Conservation (phyloP, 2,113 vertebrate species). For the Nothocercus nigrocapillus region DNA sequence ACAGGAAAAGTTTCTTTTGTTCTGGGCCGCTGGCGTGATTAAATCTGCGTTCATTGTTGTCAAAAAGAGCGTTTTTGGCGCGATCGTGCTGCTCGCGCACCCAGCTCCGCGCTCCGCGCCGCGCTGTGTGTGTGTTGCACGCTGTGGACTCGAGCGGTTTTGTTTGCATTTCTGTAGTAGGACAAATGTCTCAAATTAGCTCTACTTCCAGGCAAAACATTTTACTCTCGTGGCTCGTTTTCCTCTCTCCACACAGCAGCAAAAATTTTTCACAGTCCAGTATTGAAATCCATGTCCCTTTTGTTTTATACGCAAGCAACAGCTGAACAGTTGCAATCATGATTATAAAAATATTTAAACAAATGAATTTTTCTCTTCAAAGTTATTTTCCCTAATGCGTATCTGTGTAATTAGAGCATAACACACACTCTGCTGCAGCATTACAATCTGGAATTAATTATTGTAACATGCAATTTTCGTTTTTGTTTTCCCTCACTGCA, state of each 20-base stretch:
- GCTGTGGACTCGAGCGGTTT: not conserved
- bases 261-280: not conserved
- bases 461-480: constrained; percentile 43
- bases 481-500: constrained; percentile 59
- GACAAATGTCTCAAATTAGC: not conserved
- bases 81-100: not conserved
- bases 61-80: not conserved
- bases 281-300: not conserved
- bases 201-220: not conserved
- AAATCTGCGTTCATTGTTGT: not conserved
- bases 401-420: constrained; percentile 45
- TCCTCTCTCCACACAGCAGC: not conserved
- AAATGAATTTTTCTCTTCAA: constrained; percentile 69
- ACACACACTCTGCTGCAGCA: constrained; percentile 38
- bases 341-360: constrained; percentile 67
- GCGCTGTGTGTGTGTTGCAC: not conserved
- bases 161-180: not conserved
- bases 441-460: constrained; percentile 75
- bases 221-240: not conserved
- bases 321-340: constrained; percentile 46
- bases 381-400: constrained; percentile 58
- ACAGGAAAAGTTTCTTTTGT: not conserved
- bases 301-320: constrained; percentile 20
- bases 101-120: not conserved
- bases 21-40: not conserved